Conservation (phyloP, 2,888 invertebrate species). For the Desoria tigrina region DNA sequence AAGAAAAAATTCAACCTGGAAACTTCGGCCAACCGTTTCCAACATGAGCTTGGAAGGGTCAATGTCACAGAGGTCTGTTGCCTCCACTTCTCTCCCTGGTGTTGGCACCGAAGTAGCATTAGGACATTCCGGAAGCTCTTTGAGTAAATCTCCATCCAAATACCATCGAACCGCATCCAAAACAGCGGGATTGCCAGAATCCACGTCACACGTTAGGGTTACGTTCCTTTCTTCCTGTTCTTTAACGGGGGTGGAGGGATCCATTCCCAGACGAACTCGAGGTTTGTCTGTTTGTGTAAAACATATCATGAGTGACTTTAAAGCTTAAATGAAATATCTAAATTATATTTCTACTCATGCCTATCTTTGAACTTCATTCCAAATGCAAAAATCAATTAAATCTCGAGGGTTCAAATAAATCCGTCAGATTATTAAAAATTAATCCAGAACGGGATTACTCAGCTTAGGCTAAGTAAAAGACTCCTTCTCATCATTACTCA, state of each 20-base stretch:
- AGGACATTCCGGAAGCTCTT: constrained; percentile 78
- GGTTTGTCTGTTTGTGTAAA: constrained; percentile 69
- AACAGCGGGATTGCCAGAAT: constrained; percentile 73
- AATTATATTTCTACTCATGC: no score
- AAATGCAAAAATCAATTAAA: constrained; percentile 11
- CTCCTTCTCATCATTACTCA: background rate
- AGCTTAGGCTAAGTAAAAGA: background rate
- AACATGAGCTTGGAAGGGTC: constrained; percentile 80
- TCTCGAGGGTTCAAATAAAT: background rate
- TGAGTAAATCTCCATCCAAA: constrained; percentile 76
- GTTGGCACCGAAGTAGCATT: constrained; percentile 45
- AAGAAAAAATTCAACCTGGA: no score
- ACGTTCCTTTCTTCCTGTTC: constrained; percentile 79
- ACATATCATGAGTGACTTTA: constrained; percentile 26
- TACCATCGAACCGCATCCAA: constrained; percentile 81
- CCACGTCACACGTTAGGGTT: constrained; percentile 76
- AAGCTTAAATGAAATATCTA: no score
- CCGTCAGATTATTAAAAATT: constrained; percentile 1
- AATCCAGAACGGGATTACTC: background rate
- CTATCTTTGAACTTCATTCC: no score
- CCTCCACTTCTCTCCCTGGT: constrained; percentile 43
- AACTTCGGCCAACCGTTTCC: constrained; percentile 80
- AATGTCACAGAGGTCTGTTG: constrained; percentile 69
- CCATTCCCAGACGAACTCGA: constrained; percentile 73
- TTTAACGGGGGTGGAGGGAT: constrained; percentile 72